These are phyloP conservation scores for Smittia aterrima DNA, from an alignment of 2,888 invertebrate species.

Conservation along the genomic window DNA sequence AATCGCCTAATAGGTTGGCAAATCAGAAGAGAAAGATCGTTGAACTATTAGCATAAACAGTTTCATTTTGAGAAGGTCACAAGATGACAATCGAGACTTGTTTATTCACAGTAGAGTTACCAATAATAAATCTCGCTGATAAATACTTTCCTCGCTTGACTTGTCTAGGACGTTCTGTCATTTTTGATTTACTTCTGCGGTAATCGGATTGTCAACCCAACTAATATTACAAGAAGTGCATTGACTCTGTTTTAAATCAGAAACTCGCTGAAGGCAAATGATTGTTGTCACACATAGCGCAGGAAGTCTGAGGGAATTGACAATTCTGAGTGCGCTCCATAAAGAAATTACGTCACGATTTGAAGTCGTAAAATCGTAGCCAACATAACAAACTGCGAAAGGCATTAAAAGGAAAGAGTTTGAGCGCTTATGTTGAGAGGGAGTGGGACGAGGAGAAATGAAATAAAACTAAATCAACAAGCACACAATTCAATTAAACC, in stretches of 20 bases:
- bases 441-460: background rate
- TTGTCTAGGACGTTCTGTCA: too few species aligned
- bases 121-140: background rate
- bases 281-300: background rate
- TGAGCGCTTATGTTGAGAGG: background rate
- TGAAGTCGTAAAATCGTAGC: slow-evolving; percentile 19
- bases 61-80: background rate
- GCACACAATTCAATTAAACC: slow-evolving; percentile 37
- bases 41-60: background rate
- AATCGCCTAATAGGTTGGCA: background rate
- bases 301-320: slow-evolving; percentile 27
- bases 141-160: background rate
- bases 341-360: slow-evolving; percentile 26
- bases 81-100: background rate
- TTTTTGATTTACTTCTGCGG: too few species aligned
- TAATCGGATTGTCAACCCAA: background rate
- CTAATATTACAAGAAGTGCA: background rate
- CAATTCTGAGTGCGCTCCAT: slow-evolving; percentile 24
- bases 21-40: background rate
- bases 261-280: background rate
- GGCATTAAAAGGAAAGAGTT: background rate
- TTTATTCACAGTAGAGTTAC: background rate
- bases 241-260: background rate
- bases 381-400: background rate
- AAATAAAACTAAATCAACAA: slow-evolving; percentile 34